phyloP scores from a whole-genome alignment of 2,888 invertebrate species.

The Callinectes sapidus region DNA sequence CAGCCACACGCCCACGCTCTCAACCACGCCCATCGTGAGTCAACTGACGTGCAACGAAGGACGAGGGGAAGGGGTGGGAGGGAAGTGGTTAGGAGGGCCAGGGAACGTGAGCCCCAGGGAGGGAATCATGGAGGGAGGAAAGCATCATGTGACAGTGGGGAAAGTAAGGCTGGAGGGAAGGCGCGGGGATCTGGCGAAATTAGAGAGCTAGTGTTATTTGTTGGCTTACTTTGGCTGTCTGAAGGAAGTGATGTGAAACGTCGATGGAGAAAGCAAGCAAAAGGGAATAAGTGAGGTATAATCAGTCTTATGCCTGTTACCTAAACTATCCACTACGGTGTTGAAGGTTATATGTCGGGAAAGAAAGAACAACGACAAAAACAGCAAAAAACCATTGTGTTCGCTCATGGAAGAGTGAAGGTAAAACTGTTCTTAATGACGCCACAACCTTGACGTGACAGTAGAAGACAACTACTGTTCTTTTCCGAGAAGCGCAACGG shows the following conservation, averaged over 20 bases:
- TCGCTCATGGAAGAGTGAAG: neutral
- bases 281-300: neutral
- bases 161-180: neutral
- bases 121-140: neutral
- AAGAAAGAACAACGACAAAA: neutral
- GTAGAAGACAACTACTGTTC: neutral
- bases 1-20: neutral
- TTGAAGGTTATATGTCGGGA: neutral
- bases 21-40: slow-evolving; percentile 5
- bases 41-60: neutral
- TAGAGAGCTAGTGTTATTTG: neutral
- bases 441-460: neutral
- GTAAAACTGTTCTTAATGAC: slow-evolving; percentile 9
- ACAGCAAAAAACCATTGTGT: neutral
- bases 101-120: neutral
- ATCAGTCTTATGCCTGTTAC: neutral
- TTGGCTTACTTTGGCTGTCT: neutral
- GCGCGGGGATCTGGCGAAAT: neutral
- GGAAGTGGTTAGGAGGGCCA: neutral
- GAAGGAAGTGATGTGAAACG: neutral
- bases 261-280: neutral
- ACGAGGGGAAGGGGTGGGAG: neutral
- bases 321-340: neutral
- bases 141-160: neutral
- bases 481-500: neutral